These are phyloP conservation scores for Aeoliscus strigatus DNA, from an alignment of 2,797 vertebrate genomes.

Conservation along the genomic window DNA sequence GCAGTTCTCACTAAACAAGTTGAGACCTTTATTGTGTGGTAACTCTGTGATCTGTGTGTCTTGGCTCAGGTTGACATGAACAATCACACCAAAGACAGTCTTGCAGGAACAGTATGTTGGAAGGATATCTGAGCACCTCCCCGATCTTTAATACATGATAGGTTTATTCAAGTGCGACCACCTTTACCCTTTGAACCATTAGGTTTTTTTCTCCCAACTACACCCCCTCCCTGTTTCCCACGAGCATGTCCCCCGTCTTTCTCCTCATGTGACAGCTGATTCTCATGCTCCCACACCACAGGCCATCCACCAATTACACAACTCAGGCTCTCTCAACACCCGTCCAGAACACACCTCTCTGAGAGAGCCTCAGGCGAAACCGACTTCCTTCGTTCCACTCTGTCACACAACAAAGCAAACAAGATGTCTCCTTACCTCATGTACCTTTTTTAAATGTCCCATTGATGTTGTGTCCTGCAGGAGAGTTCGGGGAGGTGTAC, in stretches of 20 bases:
- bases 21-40: conserved; percentile 52
- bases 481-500: conserved; percentile 96
- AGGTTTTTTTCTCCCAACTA: conserved; percentile 28
- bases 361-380: conserved; percentile 49
- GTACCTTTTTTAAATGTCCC: no score
- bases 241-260: conserved; percentile 30
- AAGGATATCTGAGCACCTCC: conserved; percentile 42
- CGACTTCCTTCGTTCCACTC: conserved; percentile 37
- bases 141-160: conserved; percentile 25
- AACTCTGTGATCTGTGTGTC: conserved; percentile 36
- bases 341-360: conserved; percentile 52
- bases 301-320: conserved; percentile 48
- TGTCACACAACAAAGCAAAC: conserved; percentile 26
- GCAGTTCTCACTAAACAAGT: conserved; percentile 56
- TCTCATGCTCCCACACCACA: conserved; percentile 68
- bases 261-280: conserved; percentile 69
- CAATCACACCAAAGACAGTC: conserved; percentile 31
- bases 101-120: conserved; percentile 40
- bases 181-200: conserved; percentile 65
- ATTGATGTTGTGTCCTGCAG: conserved; percentile 58
- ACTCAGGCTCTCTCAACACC: conserved; percentile 34
- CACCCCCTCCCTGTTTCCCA: conserved; percentile 57
- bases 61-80: conserved; percentile 28
- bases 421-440: no score
- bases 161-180: conserved; percentile 54